These are phyloP conservation scores for Gortyna flavago DNA, from an alignment of 2,888 invertebrate genomes.

Conservation along the genomic window DNA sequence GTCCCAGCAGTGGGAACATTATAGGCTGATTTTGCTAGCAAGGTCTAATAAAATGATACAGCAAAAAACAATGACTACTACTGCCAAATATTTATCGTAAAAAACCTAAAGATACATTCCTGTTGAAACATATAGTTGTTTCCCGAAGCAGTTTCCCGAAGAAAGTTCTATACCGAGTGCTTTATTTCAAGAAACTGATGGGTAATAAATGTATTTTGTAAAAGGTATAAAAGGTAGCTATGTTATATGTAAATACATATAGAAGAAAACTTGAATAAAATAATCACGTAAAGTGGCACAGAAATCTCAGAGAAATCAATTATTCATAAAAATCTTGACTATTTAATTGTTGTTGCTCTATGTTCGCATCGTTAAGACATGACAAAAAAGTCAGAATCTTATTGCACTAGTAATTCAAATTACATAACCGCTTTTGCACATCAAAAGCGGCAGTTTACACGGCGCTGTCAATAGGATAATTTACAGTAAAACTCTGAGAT, in stretches of 20 bases:
- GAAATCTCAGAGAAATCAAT: background rate
- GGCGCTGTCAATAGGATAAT: background rate
- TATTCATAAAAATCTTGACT: background rate
- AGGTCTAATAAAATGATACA: no score
- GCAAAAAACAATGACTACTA: background rate
- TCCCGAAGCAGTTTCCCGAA: conserved; percentile 40
- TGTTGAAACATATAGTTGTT: conserved; percentile 17
- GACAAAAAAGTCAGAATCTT: background rate
- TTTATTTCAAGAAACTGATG: conserved; percentile 43
- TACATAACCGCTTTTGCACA: background rate
- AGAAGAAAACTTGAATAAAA: background rate
- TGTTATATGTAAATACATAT: background rate
- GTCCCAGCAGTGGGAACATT: no score
- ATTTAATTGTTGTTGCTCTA: background rate
- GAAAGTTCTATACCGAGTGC: conserved; percentile 47
- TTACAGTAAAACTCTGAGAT: background rate
- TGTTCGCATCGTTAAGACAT: background rate
- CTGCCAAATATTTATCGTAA: background rate
- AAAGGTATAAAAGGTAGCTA: conserved; percentile 7
- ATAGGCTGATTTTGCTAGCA: no score
- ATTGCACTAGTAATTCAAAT: background rate
- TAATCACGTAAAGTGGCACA: background rate
- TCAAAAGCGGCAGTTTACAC: background rate
- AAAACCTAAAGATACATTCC: background rate
- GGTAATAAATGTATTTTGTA: conserved; percentile 25